Evolutionary conservation across 2,797 vertebrate species (phyloP).

Genomic region (Mareca strepera): DNA sequence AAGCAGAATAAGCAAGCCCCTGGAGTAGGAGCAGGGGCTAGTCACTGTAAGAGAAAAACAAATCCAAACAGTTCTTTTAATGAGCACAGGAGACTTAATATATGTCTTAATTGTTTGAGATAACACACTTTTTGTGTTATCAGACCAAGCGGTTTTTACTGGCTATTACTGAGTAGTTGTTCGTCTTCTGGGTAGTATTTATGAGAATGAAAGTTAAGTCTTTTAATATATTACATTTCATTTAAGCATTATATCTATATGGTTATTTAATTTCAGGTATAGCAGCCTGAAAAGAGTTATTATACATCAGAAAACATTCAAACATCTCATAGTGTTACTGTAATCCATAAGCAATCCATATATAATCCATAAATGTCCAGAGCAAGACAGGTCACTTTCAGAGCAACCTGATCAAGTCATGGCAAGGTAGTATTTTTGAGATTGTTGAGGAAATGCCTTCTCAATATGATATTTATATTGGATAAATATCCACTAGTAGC

Average conservation of each 20-base stretch:
- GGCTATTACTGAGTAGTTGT: background rate
- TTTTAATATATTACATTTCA: background rate
- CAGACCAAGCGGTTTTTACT: background rate
- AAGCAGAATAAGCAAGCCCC: conserved; percentile 30
- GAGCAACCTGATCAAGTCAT: background rate
- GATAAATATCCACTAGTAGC: background rate
- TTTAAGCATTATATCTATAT: background rate
- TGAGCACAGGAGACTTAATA: conserved; percentile 26
- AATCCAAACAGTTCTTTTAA: conserved; percentile 48
- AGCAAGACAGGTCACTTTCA: background rate
- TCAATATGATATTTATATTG: background rate
- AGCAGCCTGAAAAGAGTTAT: background rate
- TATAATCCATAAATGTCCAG: background rate
- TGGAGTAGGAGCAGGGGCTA: conserved; percentile 39
- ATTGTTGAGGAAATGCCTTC: background rate
- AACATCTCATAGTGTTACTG: background rate
- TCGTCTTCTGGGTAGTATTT: background rate
- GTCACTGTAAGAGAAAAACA: conserved; percentile 16
- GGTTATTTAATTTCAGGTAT: conserved; percentile 31
- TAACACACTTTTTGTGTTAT: conserved; percentile 25
- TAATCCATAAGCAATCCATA: background rate
- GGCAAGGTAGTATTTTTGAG: background rate
- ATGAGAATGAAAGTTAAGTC: background rate
- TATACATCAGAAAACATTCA: background rate
- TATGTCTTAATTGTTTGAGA: conserved; percentile 34